phyloP scores from a whole-genome alignment of 2,113 vertebrate genomes.

The Odontesthes bonariensis region DNA sequence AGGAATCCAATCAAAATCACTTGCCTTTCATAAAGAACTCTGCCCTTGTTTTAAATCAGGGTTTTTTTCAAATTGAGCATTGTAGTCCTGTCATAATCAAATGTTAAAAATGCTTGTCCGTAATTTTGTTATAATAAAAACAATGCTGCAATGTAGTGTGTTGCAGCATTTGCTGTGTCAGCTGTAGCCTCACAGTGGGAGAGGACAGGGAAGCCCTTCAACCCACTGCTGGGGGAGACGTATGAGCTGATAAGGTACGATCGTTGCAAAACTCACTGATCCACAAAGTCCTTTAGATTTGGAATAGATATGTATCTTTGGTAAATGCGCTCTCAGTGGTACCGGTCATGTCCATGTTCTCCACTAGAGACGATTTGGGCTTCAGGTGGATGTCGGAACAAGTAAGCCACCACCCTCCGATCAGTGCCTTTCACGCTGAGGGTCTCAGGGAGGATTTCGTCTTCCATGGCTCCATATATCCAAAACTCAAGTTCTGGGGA shows the following conservation, averaged over 20 bases:
- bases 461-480: conserved; percentile 98
- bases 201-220: conserved; percentile 97
- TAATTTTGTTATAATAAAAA: conserved; percentile 13
- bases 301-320: neutral
- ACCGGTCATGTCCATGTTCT: conserved; percentile 10
- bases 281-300: neutral
- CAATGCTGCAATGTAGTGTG: conserved; percentile 84
- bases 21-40: neutral
- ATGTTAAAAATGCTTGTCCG: neutral
- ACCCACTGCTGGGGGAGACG: conserved; percentile 95
- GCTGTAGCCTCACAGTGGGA: conserved; percentile 99
- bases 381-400: conserved; percentile 97
- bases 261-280: no score
- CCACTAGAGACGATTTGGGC: conserved; percentile 92
- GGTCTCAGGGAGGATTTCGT: conserved; percentile 93
- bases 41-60: neutral
- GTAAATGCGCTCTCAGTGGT: neutral
- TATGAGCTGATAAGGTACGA: conserved; percentile 94
- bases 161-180: conserved; percentile 97
- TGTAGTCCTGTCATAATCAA: neutral
- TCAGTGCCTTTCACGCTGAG: conserved; percentile 97
- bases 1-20: neutral
- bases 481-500: conserved; percentile 98
- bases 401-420: conserved; percentile 97
- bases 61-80: neutral